Evolutionary conservation across 2,113 vertebrate genomes (phyloP).

Genomic region (Turdus rufiventris): DNA sequence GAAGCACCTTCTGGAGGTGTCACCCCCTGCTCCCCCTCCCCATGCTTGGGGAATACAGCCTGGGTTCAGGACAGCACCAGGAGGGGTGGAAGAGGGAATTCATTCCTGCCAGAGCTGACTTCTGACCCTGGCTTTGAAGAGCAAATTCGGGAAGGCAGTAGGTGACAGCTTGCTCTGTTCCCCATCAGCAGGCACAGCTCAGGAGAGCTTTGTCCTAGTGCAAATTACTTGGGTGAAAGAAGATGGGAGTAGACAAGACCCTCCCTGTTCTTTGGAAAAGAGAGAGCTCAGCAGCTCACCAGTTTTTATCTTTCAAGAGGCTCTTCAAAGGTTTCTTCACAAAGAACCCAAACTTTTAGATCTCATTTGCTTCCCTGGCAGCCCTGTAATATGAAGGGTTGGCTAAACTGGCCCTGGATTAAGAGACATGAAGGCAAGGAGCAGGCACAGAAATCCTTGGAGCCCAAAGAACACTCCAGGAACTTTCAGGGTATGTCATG

Average conservation of each 20-base stretch:
- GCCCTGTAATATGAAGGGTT: neutral
- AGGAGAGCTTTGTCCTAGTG: neutral
- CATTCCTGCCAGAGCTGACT: neutral
- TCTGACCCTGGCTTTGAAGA: neutral
- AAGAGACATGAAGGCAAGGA: neutral
- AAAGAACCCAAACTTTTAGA: constrained; percentile 37
- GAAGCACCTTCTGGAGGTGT: neutral
- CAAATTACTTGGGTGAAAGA: constrained; percentile 24
- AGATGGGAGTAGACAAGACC: neutral
- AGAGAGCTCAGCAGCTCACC: neutral
- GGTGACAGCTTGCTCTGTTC: neutral
- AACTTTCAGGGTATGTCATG: neutral
- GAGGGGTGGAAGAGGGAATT: neutral
- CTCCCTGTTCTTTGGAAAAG: neutral
- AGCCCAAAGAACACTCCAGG: neutral
- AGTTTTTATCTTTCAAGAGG: constrained; percentile 2
- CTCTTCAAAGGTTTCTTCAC: constrained; percentile 44
- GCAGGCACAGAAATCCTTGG: neutral
- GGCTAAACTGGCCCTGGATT: neutral
- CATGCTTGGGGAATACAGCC: neutral
- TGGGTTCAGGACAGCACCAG: neutral
- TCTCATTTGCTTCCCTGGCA: constrained; percentile 1
- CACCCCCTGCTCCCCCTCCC: neutral
- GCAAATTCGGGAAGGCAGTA: neutral
- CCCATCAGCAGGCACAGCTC: neutral